Conservation (phyloP, 2,888 invertebrate genomes). For the Branchinecta sandiegonensis region DNA sequence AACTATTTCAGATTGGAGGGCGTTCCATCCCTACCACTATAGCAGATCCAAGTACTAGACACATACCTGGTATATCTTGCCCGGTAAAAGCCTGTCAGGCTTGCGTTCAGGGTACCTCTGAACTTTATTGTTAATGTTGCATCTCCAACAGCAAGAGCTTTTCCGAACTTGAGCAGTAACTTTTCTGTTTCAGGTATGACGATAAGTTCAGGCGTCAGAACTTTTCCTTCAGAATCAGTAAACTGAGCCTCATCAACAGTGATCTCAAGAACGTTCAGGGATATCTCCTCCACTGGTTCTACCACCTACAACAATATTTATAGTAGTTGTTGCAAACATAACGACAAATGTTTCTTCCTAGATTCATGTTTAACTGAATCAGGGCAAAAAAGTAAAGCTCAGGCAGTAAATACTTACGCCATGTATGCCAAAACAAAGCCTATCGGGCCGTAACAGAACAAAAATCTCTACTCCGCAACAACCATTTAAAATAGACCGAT, state of each 20-base stretch:
- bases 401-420: too few species aligned
- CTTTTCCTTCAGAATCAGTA: slow-evolving; percentile 2
- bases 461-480: too few species aligned
- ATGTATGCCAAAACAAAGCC: too few species aligned
- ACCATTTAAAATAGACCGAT: too few species aligned
- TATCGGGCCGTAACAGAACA: too few species aligned
- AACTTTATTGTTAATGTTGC: slow-evolving; percentile 51
- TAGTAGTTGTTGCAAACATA: too few species aligned
- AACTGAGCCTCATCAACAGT: neutral
- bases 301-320: neutral
- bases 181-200: slow-evolving; percentile 34
- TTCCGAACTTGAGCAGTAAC: slow-evolving; percentile 48
- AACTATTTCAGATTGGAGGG: too few species aligned
- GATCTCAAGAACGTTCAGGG: neutral
- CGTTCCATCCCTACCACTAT: too few species aligned
- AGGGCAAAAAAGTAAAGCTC: too few species aligned
- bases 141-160: slow-evolving; percentile 44
- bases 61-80: slow-evolving; percentile 54
- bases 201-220: slow-evolving; percentile 18
- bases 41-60: too few species aligned
- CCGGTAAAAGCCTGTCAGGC: slow-evolving; percentile 88
- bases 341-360: too few species aligned
- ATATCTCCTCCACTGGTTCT: neutral
- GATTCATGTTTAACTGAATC: too few species aligned
- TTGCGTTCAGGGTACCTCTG: slow-evolving; percentile 73